Base-by-base conservation (phyloP, 2,113 vertebrate species). In the Nyctibius bracteatus region DNA sequence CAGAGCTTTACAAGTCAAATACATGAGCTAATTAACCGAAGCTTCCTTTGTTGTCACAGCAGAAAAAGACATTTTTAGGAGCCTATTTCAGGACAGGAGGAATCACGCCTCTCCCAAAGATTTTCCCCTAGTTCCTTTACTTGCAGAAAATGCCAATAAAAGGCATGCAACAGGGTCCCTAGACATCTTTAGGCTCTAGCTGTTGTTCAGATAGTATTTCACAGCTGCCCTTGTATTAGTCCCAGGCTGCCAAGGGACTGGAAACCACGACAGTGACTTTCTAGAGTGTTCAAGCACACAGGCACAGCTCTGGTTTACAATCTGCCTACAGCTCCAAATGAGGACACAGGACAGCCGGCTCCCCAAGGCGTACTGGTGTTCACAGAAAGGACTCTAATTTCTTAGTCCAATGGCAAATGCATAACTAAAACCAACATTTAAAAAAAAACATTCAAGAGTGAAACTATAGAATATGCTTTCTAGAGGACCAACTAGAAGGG, bases 371-470 rank as follows among this genome's bases (percentile, higher is more conserved):
- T 55, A 30, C 51, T 59, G 31, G 1, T 23, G 33, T 33, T 43
- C 37, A 30, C 15, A 81, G 62, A 66, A 83, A 41, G 13, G 31
- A 79, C 25, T 37, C 9, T 6, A 21, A 13, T 35, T 71, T 83
- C 75, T 39, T 7, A 86, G 46, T 44, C 17, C 41, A 62, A 52
- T 22, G 37, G 35, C 17, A 88, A 66, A 88, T 35, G 20, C 20
- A 39, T 12, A 14, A 46, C 20, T 39, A 66, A 88, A 70, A 1
- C 7, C 3, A 79, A 14, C 12, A 43, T 43, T 43, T 1, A 35
- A 66, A 83, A n/a, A 33, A 5, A 1, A 19, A 3, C 0, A 52
- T 35, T 46, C 8, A 68, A 63, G 35, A 87, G 5, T 21, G 19
- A 35, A 87, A 68, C 44, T 17, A 49, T 3, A 54, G 10, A 37